These are phyloP conservation scores for Contarinia nasturtii DNA, from an alignment of 1,140 invertebrate genomes.

Conservation along the genomic window DNA sequence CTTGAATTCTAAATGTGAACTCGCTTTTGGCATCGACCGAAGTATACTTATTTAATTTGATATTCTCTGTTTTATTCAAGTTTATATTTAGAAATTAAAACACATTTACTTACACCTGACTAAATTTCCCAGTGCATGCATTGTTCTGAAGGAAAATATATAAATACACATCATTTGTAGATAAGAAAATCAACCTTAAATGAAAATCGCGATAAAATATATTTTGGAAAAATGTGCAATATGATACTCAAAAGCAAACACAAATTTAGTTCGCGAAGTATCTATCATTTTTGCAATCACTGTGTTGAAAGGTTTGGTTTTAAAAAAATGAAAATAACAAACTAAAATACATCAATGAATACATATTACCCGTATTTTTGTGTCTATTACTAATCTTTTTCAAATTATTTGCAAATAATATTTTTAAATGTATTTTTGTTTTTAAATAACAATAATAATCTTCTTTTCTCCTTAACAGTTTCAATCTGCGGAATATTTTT, in stretches of 20 bases:
- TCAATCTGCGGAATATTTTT: not conserved
- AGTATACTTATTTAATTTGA: not conserved
- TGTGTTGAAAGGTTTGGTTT: conserved; percentile 5
- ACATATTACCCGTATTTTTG: not conserved
- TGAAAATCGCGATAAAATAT: too few species aligned
- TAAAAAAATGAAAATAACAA: conserved; percentile 5
- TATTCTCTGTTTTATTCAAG: not conserved
- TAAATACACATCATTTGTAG: not conserved
- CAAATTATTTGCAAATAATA: not conserved
- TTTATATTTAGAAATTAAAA: not conserved
- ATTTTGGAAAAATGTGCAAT: too few species aligned
- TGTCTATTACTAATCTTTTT: not conserved
- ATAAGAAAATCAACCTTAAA: too few species aligned
- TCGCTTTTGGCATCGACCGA: too few species aligned
- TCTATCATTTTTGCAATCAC: conserved; percentile 4
- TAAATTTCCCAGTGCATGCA: conserved; percentile 69
- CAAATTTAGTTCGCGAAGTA: conserved; percentile 9
- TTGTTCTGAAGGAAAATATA: conserved; percentile 35
- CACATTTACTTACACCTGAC: conserved; percentile 63
- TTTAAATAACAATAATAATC: not conserved
- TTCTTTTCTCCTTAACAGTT: not conserved
- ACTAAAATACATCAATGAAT: too few species aligned
- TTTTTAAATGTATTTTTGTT: not conserved
- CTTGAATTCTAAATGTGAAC: too few species aligned
- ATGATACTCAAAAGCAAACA: conserved; percentile 1